Base-by-base conservation (phyloP, 2,797 vertebrate genomes). In the Sebastes dallii region DNA sequence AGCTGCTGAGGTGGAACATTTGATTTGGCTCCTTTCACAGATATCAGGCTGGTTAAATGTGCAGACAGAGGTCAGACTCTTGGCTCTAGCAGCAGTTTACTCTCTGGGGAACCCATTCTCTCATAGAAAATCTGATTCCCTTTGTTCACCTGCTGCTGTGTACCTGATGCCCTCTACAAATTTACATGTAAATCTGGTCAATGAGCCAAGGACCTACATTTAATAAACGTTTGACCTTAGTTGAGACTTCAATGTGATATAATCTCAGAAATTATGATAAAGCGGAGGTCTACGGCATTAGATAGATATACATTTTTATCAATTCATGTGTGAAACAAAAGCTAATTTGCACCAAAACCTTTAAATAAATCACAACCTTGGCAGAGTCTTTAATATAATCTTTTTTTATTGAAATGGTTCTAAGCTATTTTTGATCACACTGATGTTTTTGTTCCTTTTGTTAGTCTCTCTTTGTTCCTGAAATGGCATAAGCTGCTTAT, bases 401-500 rank as follows among this genome's bases (percentile, higher is more conserved):
- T 20, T 66, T 27, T 18, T 20, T 20, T 4, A 50, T 22, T 22
- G 4, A n/a, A 67, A 67, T 50, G 27, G 13, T 59, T 61, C 2
- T 3, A 34, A 64, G 65, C 65, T 78, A 22, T 75, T 69, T 80
- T 68, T 9, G 24, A 70, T 22, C 25, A 30, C 22, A 52, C 66
- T 70, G 32, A 77, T 82, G 24, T 70, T 69, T 73, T 66, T 39
- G 4, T 34, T 50, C 6, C 42, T 22, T 72, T 52, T 77, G 55
- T 59, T 22, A 39, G 36, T 74, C 72, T 70, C 66, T 71, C 25
- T 61, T 12, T 64, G 13, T 66, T 73, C 11, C 6, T 61, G n/a
- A 22, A 18, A 42, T 22, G 6, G 11, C 18, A 32, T 66, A 77
- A 82, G 62, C 73, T 82, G 46, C 67, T 86, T 79, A 42, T 85